These are phyloP conservation scores for Nesogale talazaci DNA, from an alignment of 2,113 vertebrate species.

Conservation along the genomic window DNA sequence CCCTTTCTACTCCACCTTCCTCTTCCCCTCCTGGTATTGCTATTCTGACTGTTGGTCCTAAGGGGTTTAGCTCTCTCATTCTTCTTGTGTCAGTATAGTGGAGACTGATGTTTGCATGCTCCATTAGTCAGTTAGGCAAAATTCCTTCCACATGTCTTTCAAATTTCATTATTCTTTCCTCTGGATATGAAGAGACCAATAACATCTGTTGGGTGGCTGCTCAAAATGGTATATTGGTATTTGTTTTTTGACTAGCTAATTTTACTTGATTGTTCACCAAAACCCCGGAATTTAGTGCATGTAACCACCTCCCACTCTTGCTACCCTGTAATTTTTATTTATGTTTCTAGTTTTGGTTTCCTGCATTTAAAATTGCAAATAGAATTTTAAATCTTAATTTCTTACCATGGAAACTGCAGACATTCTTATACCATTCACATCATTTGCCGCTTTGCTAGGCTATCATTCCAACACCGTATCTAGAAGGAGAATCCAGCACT, in stretches of 20 bases:
- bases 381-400: slow-evolving; percentile 16
- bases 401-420: background rate
- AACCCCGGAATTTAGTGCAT: background rate
- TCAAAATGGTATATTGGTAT: background rate
- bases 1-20: too few relatives aligned
- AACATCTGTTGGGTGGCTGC: too few relatives aligned
- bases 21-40: too few relatives aligned
- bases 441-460: background rate
- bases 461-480: background rate
- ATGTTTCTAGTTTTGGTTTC: background rate
- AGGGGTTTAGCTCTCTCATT: too few relatives aligned
- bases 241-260: background rate
- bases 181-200: too few relatives aligned
- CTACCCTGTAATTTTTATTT: background rate
- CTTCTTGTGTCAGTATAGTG: too few relatives aligned
- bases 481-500: background rate
- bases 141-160: too few relatives aligned
- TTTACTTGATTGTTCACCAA: background rate
- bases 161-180: too few relatives aligned
- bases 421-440: background rate
- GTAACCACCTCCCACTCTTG: background rate
- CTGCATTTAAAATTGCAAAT: slow-evolving; percentile 11
- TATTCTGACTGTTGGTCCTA: too few relatives aligned
- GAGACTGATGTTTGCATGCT: too few relatives aligned
- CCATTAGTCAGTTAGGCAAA: too few relatives aligned